These are phyloP conservation scores for Eubasilissa regina DNA, from an alignment of 1,140 invertebrate species.

Conservation along the genomic window DNA sequence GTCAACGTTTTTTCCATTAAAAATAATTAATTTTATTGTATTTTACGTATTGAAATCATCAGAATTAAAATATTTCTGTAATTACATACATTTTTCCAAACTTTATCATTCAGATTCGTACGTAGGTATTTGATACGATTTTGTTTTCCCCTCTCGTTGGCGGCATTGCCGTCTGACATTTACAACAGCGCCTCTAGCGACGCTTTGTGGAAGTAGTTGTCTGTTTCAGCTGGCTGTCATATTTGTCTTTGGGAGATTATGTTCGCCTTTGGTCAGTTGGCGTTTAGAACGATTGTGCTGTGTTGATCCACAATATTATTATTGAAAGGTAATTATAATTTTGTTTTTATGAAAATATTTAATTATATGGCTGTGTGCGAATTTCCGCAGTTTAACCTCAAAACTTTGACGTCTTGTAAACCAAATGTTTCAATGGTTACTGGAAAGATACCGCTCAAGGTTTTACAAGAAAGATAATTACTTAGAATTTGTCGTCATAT, in stretches of 20 bases:
- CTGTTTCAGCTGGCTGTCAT: slow-evolving; percentile 5
- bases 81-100: too few species aligned
- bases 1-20: too few species aligned
- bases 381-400: slow-evolving; percentile 38
- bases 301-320: not conserved
- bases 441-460: slow-evolving; percentile 7
- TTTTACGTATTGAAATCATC: too few species aligned
- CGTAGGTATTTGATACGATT: too few species aligned
- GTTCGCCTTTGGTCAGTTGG: slow-evolving; percentile 2
- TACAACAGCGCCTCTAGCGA: slow-evolving; percentile 49
- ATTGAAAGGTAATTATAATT: slow-evolving; percentile 34
- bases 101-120: too few species aligned
- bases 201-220: not conserved
- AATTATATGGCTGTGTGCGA: slow-evolving; percentile 5
- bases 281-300: slow-evolving; percentile 5
- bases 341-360: not conserved
- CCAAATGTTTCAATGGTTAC: not conserved
- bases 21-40: too few species aligned
- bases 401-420: slow-evolving; percentile 22
- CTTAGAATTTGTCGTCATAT: not conserved
- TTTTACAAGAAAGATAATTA: not conserved
- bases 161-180: slow-evolving; percentile 47
- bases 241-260: slow-evolving; percentile 10
- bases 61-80: too few species aligned
- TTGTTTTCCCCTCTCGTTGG: too few species aligned